phyloP scores from a whole-genome alignment of 2,888 invertebrate species.

The Anoplius nigerrimus region DNA sequence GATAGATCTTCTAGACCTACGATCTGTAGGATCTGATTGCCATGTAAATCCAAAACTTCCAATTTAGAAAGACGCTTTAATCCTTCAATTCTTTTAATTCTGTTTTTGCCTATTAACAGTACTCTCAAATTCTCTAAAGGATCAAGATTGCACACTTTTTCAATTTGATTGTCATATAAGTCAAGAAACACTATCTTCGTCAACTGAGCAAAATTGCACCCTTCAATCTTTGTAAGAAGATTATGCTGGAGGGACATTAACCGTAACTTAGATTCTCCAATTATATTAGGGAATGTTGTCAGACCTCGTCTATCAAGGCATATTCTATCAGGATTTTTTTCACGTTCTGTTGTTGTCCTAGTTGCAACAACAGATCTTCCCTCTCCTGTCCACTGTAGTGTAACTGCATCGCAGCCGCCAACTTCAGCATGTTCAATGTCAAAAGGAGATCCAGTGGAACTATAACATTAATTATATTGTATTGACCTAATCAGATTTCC shows the following conservation, averaged over 20 bases:
- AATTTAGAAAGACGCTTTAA: slow-evolving; percentile 84
- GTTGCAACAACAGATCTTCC: slow-evolving; percentile 83
- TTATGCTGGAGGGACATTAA: slow-evolving; percentile 95
- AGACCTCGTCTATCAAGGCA: slow-evolving; percentile 90
- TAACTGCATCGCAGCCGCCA: slow-evolving; percentile 67
- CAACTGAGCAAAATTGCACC: slow-evolving; percentile 77
- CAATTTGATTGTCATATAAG: slow-evolving; percentile 95
- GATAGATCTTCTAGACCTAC: slow-evolving; percentile 82
- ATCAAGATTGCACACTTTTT: slow-evolving; percentile 87
- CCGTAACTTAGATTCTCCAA: slow-evolving; percentile 87
- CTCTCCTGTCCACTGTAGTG: slow-evolving; percentile 78
- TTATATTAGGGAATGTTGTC: slow-evolving; percentile 88
- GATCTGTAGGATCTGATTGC: slow-evolving; percentile 89
- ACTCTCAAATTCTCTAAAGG: slow-evolving; percentile 88
- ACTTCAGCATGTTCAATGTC: slow-evolving; percentile 66
- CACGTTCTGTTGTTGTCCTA: slow-evolving; percentile 85
- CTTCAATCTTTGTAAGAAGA: slow-evolving; percentile 85
- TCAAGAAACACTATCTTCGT: slow-evolving; percentile 93
- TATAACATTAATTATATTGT: slow-evolving; percentile 13
- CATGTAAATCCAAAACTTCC: slow-evolving; percentile 94
- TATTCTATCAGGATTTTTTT: slow-evolving; percentile 90
- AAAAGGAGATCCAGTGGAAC: slow-evolving; percentile 58
- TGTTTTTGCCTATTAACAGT: slow-evolving; percentile 93
- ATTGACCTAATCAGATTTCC: neutral
- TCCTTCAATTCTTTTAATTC: slow-evolving; percentile 88